Conservation (phyloP, 2,113 vertebrate species). For the Chaetodon trifascialis region DNA sequence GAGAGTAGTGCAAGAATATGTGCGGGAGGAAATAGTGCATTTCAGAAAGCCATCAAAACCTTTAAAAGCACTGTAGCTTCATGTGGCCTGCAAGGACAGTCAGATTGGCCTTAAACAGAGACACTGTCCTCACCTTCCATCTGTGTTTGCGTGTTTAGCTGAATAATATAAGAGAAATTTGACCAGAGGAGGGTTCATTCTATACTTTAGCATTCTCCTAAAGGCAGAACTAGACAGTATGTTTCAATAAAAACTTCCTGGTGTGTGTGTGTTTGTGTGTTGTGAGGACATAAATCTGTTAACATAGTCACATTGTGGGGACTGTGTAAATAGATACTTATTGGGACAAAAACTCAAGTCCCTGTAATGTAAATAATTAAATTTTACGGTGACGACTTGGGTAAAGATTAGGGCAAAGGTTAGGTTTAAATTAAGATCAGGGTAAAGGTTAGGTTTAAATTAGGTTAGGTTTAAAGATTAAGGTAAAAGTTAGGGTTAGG, state of each 20-base stretch:
- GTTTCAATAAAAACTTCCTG: neutral
- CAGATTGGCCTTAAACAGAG: conserved; percentile 18
- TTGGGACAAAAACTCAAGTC: no score
- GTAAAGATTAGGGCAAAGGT: no score
- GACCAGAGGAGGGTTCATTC: neutral
- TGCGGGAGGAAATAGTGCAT: conserved; percentile 26
- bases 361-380: no score
- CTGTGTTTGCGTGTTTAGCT: conserved; percentile 18
- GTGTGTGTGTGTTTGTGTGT: neutral
- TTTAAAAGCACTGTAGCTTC: conserved; percentile 32
- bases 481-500: no score
- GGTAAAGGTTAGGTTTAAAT: no score
- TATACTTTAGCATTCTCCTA: neutral
- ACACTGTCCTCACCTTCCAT: neutral
- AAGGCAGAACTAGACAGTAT: neutral
- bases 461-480: no score
- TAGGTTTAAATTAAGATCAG: no score
- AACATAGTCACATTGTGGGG: no score
- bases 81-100: conserved; percentile 31
- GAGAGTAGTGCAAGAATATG: conserved; percentile 5
- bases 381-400: no score
- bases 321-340: no score
- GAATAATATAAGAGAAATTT: neutral
- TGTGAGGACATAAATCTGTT: no score
- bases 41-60: conserved; percentile 39